These are phyloP conservation scores for Callionymus lyra DNA, from an alignment of 2,113 vertebrate genomes.

Conservation along the genomic window DNA sequence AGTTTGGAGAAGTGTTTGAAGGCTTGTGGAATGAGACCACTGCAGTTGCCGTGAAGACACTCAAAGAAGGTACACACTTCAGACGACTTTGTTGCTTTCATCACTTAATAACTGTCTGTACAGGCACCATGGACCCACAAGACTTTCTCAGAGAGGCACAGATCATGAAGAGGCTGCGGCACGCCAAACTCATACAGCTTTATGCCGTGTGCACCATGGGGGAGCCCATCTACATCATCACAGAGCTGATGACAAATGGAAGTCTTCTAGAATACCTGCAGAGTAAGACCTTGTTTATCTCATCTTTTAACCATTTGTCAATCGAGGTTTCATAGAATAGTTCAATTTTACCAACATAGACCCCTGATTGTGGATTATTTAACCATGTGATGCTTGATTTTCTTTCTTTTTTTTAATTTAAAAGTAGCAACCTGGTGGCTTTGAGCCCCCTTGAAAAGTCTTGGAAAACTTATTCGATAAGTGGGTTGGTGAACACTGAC, in stretches of 20 bases:
- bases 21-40: constrained; percentile 88
- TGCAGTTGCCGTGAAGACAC: constrained; percentile 85
- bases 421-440: too few relatives aligned
- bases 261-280: constrained; percentile 86
- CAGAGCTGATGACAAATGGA: constrained; percentile 91
- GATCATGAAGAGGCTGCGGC: constrained; percentile 90
- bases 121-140: constrained; percentile 83
- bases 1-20: constrained; percentile 93
- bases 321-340: too few relatives aligned
- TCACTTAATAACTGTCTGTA: background rate
- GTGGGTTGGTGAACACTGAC: too few relatives aligned
- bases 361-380: too few relatives aligned
- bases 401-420: too few relatives aligned
- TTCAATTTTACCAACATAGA: too few relatives aligned
- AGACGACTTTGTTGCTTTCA: too few relatives aligned
- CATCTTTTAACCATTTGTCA: too few relatives aligned
- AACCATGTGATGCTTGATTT: too few relatives aligned
- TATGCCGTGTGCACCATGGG: constrained; percentile 91
- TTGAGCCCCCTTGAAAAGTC: too few relatives aligned
- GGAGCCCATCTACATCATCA: constrained; percentile 96
- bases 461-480: too few relatives aligned
- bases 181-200: constrained; percentile 91
- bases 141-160: constrained; percentile 93
- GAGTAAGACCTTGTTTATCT: constrained; percentile 67
- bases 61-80: constrained; percentile 78